Conservation (phyloP, 2,113 vertebrate species). For the Clupea harengus region DNA sequence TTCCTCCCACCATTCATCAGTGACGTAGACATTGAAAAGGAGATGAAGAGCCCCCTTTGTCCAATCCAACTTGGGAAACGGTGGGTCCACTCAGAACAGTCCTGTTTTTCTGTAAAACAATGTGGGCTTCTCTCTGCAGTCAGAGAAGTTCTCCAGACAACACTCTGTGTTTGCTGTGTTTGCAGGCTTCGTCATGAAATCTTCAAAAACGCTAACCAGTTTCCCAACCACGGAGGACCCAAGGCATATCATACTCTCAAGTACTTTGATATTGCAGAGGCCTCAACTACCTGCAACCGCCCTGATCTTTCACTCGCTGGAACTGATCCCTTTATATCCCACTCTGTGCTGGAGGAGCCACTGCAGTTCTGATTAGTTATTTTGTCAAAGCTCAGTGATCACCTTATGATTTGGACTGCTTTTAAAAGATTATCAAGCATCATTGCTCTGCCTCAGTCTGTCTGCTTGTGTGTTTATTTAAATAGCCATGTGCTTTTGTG, state of each 20-base stretch:
- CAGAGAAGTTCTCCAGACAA: conserved; percentile 13
- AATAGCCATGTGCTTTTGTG: no score
- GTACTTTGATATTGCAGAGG: conserved; percentile 59
- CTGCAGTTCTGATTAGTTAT: conserved; percentile 21
- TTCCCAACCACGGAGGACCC: conserved; percentile 46
- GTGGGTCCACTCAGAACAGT: conserved; percentile 40
- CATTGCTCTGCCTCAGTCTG: no score
- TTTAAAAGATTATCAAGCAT: no score
- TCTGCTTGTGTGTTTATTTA: no score
- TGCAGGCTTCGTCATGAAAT: conserved; percentile 56
- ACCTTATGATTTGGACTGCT: no score
- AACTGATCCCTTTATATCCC: conserved; percentile 55
- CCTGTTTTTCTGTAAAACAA: no score
- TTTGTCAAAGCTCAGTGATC: neutral
- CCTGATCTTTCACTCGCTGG: conserved; percentile 57
- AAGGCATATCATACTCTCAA: conserved; percentile 54
- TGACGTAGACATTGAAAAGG: conserved; percentile 54
- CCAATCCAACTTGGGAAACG: conserved; percentile 43
- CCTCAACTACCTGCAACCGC: conserved; percentile 47
- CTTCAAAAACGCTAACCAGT: conserved; percentile 54
- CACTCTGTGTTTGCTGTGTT: conserved; percentile 20
- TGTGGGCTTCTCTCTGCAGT: no score
- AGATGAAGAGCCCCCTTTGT: conserved; percentile 44
- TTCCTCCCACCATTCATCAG: conserved; percentile 38
- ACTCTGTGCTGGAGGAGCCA: conserved; percentile 43